phyloP scores from a whole-genome alignment of 2,797 vertebrate species.

The Hypotaenidia philippensis region DNA sequence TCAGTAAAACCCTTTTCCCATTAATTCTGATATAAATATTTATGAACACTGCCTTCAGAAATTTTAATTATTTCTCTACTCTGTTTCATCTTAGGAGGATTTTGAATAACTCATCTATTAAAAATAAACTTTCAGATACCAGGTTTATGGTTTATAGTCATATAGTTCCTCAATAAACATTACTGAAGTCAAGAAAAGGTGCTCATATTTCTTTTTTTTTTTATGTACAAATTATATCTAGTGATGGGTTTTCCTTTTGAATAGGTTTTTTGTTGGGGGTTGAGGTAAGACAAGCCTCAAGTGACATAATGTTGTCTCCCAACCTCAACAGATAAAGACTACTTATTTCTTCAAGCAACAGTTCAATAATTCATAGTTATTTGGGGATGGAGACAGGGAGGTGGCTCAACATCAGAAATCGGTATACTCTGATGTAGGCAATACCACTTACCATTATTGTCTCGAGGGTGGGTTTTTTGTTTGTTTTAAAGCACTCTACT shows the following conservation, averaged over 20 bases:
- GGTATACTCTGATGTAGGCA: not conserved
- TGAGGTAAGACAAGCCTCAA: not conserved
- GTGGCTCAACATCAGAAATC: not conserved
- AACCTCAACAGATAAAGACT: accelerated
- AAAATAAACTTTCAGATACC: not conserved
- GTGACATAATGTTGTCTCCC: not conserved
- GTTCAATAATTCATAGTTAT: not conserved
- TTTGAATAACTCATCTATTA: not conserved
- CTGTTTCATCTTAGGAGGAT: not conserved
- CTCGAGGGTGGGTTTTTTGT: not conserved
- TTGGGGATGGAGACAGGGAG: not conserved
- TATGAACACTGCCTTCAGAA: not conserved
- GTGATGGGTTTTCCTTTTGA: not conserved
- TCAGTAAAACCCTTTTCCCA: not conserved
- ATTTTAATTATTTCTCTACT: not conserved
- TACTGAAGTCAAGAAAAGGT: not conserved
- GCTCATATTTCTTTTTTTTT: not conserved
- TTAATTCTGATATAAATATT: not conserved
- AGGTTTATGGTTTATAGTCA: not conserved
- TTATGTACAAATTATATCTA: not conserved
- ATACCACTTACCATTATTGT: not conserved
- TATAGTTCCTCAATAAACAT: not conserved
- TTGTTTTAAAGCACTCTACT: not conserved
- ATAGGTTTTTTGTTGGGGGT: not conserved
- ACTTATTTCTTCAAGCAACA: not conserved